Evolutionary conservation across 2,113 vertebrate genomes (phyloP).

Genomic region (Cichladusa arquata): DNA sequence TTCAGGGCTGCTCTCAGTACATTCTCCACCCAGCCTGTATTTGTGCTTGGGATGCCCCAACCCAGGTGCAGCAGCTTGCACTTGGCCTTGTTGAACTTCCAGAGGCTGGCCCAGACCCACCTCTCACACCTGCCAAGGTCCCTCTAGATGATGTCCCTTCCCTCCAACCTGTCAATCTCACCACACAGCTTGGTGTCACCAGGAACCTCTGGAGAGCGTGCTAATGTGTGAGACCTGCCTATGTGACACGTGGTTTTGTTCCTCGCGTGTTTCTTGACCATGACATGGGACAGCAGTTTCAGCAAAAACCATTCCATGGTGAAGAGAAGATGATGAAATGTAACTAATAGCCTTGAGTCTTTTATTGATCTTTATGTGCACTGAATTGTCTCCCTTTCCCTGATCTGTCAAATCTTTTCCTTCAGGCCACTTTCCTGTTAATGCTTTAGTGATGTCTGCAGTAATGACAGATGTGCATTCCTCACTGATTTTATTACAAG

Average conservation of each 20-base stretch:
- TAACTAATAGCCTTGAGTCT: background rate
- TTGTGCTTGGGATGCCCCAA: background rate
- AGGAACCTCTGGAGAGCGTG: background rate
- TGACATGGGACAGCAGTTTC: background rate
- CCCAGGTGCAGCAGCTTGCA: background rate
- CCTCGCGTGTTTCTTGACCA: fast-evolving
- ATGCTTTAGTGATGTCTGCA: background rate
- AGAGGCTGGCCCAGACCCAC: background rate
- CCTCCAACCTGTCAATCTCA: background rate
- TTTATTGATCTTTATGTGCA: background rate
- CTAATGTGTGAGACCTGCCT: background rate
- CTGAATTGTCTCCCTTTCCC: background rate
- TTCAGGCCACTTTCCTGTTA: background rate
- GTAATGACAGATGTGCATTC: background rate
- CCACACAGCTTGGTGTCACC: background rate
- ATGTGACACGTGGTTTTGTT: fast-evolving
- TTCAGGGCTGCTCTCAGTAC: background rate
- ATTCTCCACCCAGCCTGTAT: background rate
- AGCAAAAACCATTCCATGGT: background rate
- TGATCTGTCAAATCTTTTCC: background rate
- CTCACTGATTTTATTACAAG: background rate
- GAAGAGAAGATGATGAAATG: background rate
- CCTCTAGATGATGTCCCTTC: background rate
- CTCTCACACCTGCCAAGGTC: background rate
- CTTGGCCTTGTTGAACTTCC: background rate